Percentiles rank a stretch among this genome's conserved stretches.
Conservation (phyloP, 2,888 invertebrate genomes). For the Yponomeuta cagnagella region DNA sequence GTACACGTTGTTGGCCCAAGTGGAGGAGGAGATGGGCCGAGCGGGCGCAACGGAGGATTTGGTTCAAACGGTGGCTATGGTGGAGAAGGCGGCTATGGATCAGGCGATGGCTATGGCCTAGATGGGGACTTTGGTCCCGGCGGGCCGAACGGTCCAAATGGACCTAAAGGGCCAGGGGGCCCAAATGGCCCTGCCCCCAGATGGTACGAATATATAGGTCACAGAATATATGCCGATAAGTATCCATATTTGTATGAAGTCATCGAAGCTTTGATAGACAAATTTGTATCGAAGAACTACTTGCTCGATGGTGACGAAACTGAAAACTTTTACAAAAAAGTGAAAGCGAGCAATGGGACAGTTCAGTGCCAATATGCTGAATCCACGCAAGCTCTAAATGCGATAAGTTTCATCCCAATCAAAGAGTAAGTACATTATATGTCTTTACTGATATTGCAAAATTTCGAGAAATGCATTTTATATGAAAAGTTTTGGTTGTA, state of each 20-base stretch:
- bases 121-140: slow-evolving; percentile 16
- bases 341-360: slow-evolving; percentile 32
- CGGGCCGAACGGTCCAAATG: slow-evolving; percentile 29
- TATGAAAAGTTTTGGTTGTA: no score
- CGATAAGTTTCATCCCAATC: slow-evolving; percentile 20
- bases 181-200: slow-evolving; percentile 27
- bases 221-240: slow-evolving; percentile 49
- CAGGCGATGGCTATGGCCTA: slow-evolving; percentile 23
- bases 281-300: slow-evolving; percentile 49
- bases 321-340: slow-evolving; percentile 41
- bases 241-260: slow-evolving; percentile 57
- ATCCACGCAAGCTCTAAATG: slow-evolving; percentile 26
- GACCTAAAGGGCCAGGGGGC: slow-evolving; percentile 26
- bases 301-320: slow-evolving; percentile 39
- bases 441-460: no score
- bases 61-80: slow-evolving; percentile 30
- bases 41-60: slow-evolving; percentile 37
- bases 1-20: slow-evolving; percentile 52
- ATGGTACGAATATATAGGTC: slow-evolving; percentile 42
- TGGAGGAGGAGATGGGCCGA: slow-evolving; percentile 20
- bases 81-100: slow-evolving; percentile 27
- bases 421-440: slow-evolving; percentile 6
- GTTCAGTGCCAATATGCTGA: slow-evolving; percentile 53
- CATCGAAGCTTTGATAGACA: slow-evolving; percentile 46
- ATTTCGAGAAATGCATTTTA: no score